Evolutionary conservation across 1,140 invertebrate genomes (phyloP).

Genomic region (Hetaerina americana): DNA sequence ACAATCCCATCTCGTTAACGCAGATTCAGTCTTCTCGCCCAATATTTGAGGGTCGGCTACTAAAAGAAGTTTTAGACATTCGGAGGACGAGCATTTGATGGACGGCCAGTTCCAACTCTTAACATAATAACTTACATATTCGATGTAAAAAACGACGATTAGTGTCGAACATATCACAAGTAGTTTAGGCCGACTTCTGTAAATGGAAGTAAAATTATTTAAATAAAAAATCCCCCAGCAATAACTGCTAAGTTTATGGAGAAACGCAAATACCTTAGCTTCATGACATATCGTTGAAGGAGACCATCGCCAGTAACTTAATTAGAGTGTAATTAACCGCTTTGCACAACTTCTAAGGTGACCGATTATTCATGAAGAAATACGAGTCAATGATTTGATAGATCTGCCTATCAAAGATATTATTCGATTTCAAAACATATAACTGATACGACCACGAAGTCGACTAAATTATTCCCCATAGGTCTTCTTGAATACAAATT

Average conservation of each 20-base stretch:
- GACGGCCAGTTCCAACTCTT: slow-evolving; percentile 11
- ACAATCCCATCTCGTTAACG: slow-evolving; percentile 59
- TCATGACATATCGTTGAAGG: background rate
- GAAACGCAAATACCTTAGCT: background rate
- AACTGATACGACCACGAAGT: too few relatives aligned
- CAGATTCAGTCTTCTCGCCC: slow-evolving; percentile 53
- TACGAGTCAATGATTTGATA: too few relatives aligned
- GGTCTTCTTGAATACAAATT: too few relatives aligned
- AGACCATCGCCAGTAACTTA: background rate
- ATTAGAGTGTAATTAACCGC: too few relatives aligned
- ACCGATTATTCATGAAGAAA: too few relatives aligned
- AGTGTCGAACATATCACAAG: slow-evolving; percentile 3
- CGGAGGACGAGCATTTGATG: slow-evolving; percentile 2
- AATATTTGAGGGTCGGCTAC: slow-evolving; percentile 89
- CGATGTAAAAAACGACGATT: slow-evolving; percentile 13
- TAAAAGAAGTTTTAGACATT: slow-evolving; percentile 56
- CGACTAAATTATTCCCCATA: too few relatives aligned
- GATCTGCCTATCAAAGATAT: too few relatives aligned
- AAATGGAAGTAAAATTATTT: background rate
- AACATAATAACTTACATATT: slow-evolving; percentile 14
- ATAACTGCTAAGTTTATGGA: background rate
- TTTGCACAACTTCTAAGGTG: too few relatives aligned
- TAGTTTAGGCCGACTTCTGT: background rate
- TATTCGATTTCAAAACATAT: too few relatives aligned
- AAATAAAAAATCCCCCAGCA: background rate